A percentile compares a stretch with the other conserved stretches of the same genome.
These are phyloP conservation scores for Mesembrinibis cayennensis DNA, from an alignment of 2,113 vertebrate species.

Conservation along the genomic window DNA sequence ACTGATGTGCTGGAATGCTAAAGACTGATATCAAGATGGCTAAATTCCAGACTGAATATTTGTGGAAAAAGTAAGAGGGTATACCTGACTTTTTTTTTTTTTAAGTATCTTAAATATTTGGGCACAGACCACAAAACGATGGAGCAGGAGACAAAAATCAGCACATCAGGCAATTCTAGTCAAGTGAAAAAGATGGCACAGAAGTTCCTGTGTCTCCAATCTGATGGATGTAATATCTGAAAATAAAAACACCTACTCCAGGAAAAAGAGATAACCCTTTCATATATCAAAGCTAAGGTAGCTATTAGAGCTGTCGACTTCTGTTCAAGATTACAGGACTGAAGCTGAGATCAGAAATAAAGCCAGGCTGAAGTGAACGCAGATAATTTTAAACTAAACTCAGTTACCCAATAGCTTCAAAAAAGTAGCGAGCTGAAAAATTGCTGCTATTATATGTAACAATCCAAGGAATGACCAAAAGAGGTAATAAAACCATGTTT, in stretches of 20 bases:
- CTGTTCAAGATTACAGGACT: slow-evolving; percentile 8
- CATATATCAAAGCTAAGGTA: neutral
- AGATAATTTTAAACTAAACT: neutral
- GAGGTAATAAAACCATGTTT: neutral
- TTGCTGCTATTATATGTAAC: neutral
- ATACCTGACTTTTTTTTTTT: neutral
- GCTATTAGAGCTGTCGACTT: slow-evolving; percentile 2
- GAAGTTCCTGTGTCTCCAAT: neutral
- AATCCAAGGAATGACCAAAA: neutral
- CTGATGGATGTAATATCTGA: neutral
- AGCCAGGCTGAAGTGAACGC: neutral
- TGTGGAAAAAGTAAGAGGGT: neutral
- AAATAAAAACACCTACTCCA: neutral
- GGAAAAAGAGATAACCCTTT: neutral
- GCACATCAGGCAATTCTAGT: neutral
- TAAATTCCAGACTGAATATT: neutral
- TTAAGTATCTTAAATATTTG: neutral
- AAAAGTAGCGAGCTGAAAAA: neutral
- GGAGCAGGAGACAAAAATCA: neutral
- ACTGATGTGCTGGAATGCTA: neutral
- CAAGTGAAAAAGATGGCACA: neutral
- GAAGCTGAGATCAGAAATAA: slow-evolving; percentile 22
- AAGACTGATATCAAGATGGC: neutral
- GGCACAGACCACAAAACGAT: neutral
- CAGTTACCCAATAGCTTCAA: neutral